Percentiles rank a stretch among this genome's conserved stretches.
Conservation (phyloP, 2,888 invertebrate genomes). For the Copidosoma aretas region DNA sequence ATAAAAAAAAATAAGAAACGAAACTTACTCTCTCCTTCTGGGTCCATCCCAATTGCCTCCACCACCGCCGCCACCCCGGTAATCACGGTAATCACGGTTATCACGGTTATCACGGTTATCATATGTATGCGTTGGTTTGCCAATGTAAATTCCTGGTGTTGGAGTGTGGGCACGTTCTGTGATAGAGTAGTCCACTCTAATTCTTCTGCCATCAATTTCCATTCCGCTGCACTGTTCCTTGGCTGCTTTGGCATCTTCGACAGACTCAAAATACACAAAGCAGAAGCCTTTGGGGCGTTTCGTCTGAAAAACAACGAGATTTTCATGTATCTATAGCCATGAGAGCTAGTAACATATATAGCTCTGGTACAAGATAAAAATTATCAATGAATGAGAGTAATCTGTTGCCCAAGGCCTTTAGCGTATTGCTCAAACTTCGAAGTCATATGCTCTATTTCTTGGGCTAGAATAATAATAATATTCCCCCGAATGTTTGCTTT, state of each 20-base stretch:
- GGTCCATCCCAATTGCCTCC: conserved; percentile 57
- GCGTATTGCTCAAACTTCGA: conserved; percentile 50
- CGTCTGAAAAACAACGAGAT: conserved; percentile 68
- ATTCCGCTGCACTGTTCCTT: conserved; percentile 93
- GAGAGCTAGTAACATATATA: too few relatives aligned
- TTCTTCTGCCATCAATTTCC: conserved; percentile 91
- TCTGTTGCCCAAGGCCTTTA: conserved; percentile 60
- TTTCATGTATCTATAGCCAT: background rate
- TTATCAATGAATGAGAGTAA: too few relatives aligned
- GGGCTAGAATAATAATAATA: conserved; percentile 50
- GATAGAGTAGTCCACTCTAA: conserved; percentile 94
- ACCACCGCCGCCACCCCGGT: conserved; percentile 60
- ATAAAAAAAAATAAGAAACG: conserved; percentile 2
- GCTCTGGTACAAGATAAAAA: too few relatives aligned
- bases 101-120: conserved; percentile 55
- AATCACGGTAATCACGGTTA: conserved; percentile 52
- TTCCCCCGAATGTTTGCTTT: conserved; percentile 40
- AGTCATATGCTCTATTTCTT: conserved; percentile 58
- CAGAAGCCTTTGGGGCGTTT: conserved; percentile 95
- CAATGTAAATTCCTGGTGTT: conserved; percentile 97
- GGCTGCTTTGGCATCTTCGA: conserved; percentile 89
- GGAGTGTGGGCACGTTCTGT: conserved; percentile 96
- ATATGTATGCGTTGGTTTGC: conserved; percentile 77
- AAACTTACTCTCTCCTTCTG: conserved; percentile 65
- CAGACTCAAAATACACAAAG: conserved; percentile 90